These are phyloP conservation scores for Crossocerus cetratus DNA, from an alignment of 2,888 invertebrate species.

Conservation along the genomic window DNA sequence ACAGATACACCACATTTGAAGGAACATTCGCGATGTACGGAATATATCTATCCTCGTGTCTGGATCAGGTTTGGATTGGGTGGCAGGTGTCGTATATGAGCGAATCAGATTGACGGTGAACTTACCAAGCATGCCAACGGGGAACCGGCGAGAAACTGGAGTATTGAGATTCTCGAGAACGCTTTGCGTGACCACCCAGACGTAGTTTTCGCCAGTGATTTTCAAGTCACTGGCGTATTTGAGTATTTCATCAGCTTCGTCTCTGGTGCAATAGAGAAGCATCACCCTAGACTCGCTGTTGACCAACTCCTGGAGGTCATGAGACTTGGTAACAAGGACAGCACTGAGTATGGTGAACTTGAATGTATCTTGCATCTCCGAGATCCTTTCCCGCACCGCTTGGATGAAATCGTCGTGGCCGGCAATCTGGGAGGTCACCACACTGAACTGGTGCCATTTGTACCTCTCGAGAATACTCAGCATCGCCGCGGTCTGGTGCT, in stretches of 20 bases:
- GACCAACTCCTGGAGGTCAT: conserved; percentile 88
- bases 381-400: conserved; percentile 92
- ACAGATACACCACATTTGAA: too few species aligned
- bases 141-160: conserved; percentile 83
- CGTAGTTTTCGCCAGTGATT: conserved; percentile 93
- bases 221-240: conserved; percentile 86
- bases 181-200: conserved; percentile 97
- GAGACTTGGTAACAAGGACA: conserved; percentile 86
- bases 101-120: conserved; percentile 39
- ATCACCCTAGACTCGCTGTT: conserved; percentile 95
- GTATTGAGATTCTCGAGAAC: conserved; percentile 90
- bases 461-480: conserved; percentile 95
- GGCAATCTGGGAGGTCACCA: conserved; percentile 95
- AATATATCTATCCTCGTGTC: too few species aligned
- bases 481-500: conserved; percentile 98
- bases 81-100: too few species aligned
- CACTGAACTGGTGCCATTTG: conserved; percentile 97
- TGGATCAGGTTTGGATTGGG: too few species aligned
- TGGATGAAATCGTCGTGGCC: conserved; percentile 98
- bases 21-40: too few species aligned
- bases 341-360: conserved; percentile 93
- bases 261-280: conserved; percentile 92
- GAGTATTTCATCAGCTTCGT: conserved; percentile 91
- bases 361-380: conserved; percentile 87
- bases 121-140: conserved; percentile 94